Evolutionary conservation across 2,888 invertebrate species (phyloP), one percentile per base, ranked within the genome.

Genomic region (Eupithecia inturbata): DNA sequence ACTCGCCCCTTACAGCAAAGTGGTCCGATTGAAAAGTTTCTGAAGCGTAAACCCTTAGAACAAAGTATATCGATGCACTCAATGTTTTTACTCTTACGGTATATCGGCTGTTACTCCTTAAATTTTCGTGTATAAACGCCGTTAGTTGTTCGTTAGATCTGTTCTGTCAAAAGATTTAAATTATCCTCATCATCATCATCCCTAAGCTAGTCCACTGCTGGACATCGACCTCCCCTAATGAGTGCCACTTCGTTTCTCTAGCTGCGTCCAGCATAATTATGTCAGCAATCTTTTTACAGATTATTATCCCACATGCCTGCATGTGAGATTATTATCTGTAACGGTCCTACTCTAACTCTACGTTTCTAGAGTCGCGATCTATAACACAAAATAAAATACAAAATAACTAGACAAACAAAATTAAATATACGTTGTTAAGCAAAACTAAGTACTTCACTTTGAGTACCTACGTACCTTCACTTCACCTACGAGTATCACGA

Each of bases 21-120:
- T 88, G 89, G 84, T 82, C 75, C 88, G 89, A 90, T 90, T 87
- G 89, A 87, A 88, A 90, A 90, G 88, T 90, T 89, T 84, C 76
- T 82, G 77, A 80, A 81, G 84, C 85, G 83, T 82, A 86, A 87
- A 84, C 87, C 87, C 88, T 88, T 85, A 84, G 80, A 85, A 82
- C 79, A 71, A 82, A 84, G 83, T 84, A 82, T 82, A 81, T 74
- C 78, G 83, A 83, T 89, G 88, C 88, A 87, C 84, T 85, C 41
- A 36, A 70, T 73, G 57, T 74, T 74, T 77, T 81, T 83, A 79
- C 76, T 62, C 12, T 9, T 12, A 26, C 57, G 22, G 4, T 53
- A 26, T 31, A 62, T 62, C 31, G 7, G 19, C 31, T 14, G 62
- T 31, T 62, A 16, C 62, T 28, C 28, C 28, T 14, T 3, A 62